Base-by-base conservation (phyloP, 2,888 invertebrate genomes). In the Antheraea yamamai region DNA sequence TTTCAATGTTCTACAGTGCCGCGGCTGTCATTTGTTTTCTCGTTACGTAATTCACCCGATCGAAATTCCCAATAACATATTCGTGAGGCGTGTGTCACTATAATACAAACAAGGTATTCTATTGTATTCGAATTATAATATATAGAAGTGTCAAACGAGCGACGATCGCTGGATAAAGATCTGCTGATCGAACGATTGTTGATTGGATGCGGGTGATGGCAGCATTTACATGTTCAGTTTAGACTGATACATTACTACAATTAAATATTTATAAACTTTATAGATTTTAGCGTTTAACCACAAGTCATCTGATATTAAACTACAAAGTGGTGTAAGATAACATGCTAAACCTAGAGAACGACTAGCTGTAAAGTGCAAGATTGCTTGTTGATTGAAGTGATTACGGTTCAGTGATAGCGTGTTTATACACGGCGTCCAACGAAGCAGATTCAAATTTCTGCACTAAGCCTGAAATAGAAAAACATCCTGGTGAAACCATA, bases 131-230 rank as follows among this genome's bases (percentile, higher is more conserved):
- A 83, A 85, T 85, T 83, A 85, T 30, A 26, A 66, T 85, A 82
- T 80, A 81, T 81, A 81, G 80, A 78, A 78, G 78, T 78, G 81
- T 81, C 81, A 81, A 78, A 76, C 81, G 77, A 79, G 80, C 79
- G 79, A 83, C 82, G 81, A 82, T 84, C 85, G 78, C 77, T 76
- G 79, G 89, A 88, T 89, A 85, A 85, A 82, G 77, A 88, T 88
- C 87, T 78, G 77, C 61, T 76, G 82, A 82, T 85, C 81, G 81
- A 82, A 82, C 84, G 84, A 77, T 78, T 81, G 81, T 80, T 82
- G 84, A 87, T 88, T 86, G 85, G 87, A 90, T 90, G 89, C 89
- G 90, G 90, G 90, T 84, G 86, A 84, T 75, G 74, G 78, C 76
- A 77, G 78, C 78, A 79, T 79, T 79, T 78, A 78, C 77, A 79